phyloP scores from a whole-genome alignment of 1,140 invertebrate species.

The Zaprionus davidi region DNA sequence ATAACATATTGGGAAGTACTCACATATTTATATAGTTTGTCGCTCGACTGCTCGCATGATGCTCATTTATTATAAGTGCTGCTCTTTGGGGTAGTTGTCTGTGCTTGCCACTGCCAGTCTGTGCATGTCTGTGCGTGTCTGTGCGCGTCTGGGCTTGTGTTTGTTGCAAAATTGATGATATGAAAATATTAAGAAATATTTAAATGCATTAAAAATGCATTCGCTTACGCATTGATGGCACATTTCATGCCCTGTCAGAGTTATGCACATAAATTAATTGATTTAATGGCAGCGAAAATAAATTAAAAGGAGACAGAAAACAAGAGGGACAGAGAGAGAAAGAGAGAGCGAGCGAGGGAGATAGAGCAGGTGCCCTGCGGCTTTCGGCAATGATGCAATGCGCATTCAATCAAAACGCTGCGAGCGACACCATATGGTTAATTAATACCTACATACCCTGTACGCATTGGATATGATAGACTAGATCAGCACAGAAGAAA shows the following conservation, averaged over 20 bases:
- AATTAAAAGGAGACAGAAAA: constrained; percentile 46
- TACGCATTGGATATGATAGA: not conserved
- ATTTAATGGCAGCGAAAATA: constrained; percentile 53
- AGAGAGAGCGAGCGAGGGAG: not conserved
- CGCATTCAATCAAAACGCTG: constrained; percentile 26
- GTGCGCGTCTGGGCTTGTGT: not conserved
- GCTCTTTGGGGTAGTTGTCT: not conserved
- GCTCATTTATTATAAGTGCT: constrained; percentile 1
- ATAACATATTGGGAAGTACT: not conserved
- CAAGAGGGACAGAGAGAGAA: not conserved
- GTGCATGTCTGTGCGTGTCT: not conserved
- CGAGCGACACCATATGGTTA: constrained; percentile 29
- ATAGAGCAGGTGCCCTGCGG: constrained; percentile 9
- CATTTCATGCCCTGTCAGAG: constrained; percentile 52
- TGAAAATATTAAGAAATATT: constrained; percentile 33
- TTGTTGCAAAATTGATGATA: constrained; percentile 6
- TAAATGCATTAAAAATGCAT: constrained; percentile 68
- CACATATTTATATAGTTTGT: not conserved
- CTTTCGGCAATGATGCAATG: constrained; percentile 12
- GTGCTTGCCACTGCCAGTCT: not conserved
- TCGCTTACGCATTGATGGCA: constrained; percentile 55
- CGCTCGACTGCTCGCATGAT: not conserved
- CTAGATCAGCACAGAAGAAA: not conserved
- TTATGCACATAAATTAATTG: constrained; percentile 72
- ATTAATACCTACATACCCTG: constrained; percentile 11